These are phyloP conservation scores for Muscicapa adusta DNA, from an alignment of 2,113 vertebrate genomes.

Conservation along the genomic window DNA sequence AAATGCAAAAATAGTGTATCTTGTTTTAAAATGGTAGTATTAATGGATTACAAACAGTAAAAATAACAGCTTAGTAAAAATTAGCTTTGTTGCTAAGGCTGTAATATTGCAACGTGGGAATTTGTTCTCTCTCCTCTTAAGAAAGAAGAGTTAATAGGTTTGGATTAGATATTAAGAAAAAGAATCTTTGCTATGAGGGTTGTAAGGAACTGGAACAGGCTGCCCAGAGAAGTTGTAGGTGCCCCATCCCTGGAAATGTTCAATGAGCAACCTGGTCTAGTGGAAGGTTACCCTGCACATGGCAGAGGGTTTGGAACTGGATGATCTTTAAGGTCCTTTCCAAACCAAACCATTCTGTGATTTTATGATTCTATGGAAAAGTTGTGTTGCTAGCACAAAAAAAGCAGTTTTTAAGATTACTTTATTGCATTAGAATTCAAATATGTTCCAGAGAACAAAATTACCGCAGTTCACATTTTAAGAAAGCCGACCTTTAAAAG, in stretches of 20 bases:
- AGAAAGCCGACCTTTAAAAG: not conserved
- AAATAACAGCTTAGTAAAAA: not conserved
- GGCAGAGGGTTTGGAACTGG: not conserved
- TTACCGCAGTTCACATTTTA: not conserved
- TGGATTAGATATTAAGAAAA: not conserved
- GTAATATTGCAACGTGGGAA: not conserved
- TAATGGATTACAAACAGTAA: not conserved
- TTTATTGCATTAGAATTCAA: conserved; percentile 7
- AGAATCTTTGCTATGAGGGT: not conserved
- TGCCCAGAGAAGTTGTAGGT: not conserved
- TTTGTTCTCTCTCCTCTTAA: not conserved
- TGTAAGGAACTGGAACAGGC: not conserved
- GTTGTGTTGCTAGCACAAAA: not conserved
- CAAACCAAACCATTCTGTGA: not conserved
- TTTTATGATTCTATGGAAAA: not conserved
- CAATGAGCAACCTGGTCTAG: not conserved
- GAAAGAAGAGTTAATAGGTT: not conserved
- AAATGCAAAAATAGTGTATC: not conserved
- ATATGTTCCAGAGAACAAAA: not conserved
- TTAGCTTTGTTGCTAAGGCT: not conserved
- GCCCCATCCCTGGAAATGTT: not conserved
- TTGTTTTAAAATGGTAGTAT: not conserved
- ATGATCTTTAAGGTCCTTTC: not conserved
- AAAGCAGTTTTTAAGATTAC: not conserved
- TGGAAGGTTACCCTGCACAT: not conserved